phyloP scores from a whole-genome alignment of 2,797 vertebrate genomes.

The Thamnophis elegans region DNA sequence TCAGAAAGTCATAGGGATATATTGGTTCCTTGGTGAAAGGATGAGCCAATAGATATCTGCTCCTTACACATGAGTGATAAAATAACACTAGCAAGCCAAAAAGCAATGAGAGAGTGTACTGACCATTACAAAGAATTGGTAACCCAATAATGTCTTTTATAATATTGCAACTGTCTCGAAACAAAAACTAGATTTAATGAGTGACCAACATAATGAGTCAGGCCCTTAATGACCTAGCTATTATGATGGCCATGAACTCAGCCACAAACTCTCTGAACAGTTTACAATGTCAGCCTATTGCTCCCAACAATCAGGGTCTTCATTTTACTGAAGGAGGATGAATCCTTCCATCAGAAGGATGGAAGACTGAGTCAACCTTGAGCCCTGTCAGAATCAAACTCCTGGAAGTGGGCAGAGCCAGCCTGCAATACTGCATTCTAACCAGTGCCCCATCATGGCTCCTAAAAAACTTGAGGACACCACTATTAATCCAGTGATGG shows the following conservation, averaged over 20 bases:
- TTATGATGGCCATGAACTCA: neutral
- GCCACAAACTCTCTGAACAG: neutral
- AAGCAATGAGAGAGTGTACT: neutral
- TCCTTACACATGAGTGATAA: neutral
- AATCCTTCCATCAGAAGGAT: no score
- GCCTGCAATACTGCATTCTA: neutral
- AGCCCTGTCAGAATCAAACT: neutral
- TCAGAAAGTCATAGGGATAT: neutral
- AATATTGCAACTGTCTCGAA: neutral
- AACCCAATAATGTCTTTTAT: neutral
- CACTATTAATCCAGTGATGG: neutral
- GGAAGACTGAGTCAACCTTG: neutral
- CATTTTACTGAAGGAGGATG: neutral
- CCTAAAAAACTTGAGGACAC: neutral
- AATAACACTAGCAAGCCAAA: neutral
- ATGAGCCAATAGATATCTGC: neutral
- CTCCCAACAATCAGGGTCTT: neutral
- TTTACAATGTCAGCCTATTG: neutral
- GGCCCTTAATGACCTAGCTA: neutral
- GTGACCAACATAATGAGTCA: neutral
- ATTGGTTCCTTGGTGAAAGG: neutral
- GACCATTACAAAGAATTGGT: neutral
- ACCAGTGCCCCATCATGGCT: neutral
- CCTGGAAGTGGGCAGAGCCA: neutral
- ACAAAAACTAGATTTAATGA: neutral